A percentile compares a stretch with the other conserved stretches of the same genome.
Conservation (phyloP, 2,888 invertebrate genomes). For the Lottia scabra region DNA sequence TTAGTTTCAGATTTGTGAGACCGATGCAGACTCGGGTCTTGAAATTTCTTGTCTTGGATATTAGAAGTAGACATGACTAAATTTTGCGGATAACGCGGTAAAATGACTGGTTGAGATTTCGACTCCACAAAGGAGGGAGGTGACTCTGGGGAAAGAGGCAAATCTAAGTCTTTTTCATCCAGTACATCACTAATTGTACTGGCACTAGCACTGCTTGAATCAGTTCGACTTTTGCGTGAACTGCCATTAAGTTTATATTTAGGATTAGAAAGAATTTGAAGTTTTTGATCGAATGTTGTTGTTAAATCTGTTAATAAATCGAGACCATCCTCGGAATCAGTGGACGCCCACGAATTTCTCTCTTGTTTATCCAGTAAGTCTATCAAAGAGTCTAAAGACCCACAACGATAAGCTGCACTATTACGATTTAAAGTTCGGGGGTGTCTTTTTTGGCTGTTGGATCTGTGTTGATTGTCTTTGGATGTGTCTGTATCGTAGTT, state of each 20-base stretch:
- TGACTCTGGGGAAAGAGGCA: constrained; percentile 5
- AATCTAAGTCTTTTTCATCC: constrained; percentile 11
- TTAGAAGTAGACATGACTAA: constrained; percentile 3
- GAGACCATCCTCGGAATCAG: constrained; percentile 61
- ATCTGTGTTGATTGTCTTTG: neutral
- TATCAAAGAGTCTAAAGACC: constrained; percentile 74
- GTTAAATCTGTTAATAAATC: constrained; percentile 61
- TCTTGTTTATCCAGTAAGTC: constrained; percentile 67
- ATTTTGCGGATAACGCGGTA: neutral
- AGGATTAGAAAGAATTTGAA: constrained; percentile 58
- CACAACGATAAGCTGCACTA: constrained; percentile 64
- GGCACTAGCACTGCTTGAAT: constrained; percentile 18
- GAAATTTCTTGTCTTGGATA: constrained; percentile 30
- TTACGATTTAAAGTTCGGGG: constrained; percentile 35
- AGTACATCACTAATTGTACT: constrained; percentile 16
- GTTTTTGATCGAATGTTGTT: constrained; percentile 63
- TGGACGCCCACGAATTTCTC: constrained; percentile 50
- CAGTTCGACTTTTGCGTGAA: constrained; percentile 19
- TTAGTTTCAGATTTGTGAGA: constrained; percentile 56
- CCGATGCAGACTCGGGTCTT: constrained; percentile 61
- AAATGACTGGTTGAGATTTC: neutral
- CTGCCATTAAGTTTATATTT: constrained; percentile 46
- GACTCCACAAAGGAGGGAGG: neutral
- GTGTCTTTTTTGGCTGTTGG: neutral
- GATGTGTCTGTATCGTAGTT: neutral